Percentiles rank a stretch among this genome's conserved stretches.
These are phyloP conservation scores for Pachyramphus minor DNA, from an alignment of 2,113 vertebrate genomes.

Conservation along the genomic window DNA sequence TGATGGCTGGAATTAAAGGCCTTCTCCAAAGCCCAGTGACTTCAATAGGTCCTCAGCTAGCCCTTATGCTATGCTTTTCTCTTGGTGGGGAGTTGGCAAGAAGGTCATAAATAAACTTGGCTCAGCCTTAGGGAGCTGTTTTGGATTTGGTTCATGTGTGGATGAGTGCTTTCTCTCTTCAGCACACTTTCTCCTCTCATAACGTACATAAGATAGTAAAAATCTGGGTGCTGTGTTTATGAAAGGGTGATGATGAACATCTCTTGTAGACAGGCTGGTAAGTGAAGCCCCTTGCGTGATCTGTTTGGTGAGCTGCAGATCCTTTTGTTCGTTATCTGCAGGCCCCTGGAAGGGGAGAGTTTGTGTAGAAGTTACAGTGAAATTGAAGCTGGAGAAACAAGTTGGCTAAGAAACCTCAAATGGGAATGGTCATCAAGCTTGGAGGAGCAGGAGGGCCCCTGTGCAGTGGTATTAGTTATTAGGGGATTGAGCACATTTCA, in stretches of 20 bases:
- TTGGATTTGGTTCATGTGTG: neutral
- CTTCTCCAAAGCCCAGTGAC: neutral
- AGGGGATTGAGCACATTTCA: neutral
- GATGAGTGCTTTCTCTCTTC: neutral
- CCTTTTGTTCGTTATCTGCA: neutral
- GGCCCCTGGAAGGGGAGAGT: neutral
- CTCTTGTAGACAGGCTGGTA: too few species aligned
- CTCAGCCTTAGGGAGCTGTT: neutral
- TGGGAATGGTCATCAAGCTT: too few species aligned
- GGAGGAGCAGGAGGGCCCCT: neutral
- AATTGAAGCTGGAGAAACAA: neutral
- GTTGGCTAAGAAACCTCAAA: neutral
- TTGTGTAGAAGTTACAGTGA: neutral
- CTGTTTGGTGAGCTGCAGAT: neutral
- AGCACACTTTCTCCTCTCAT: neutral
- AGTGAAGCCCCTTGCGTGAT: fast-evolving
- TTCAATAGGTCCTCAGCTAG: neutral
- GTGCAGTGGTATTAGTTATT: neutral
- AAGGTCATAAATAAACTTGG: neutral
- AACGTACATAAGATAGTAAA: fast-evolving
- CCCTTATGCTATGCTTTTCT: neutral
- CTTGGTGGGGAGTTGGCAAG: neutral
- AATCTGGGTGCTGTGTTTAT: fast-evolving
- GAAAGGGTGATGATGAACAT: neutral
- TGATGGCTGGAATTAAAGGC: neutral